Conservation (phyloP, 2,797 vertebrate genomes). For the Callimico goeldii region DNA sequence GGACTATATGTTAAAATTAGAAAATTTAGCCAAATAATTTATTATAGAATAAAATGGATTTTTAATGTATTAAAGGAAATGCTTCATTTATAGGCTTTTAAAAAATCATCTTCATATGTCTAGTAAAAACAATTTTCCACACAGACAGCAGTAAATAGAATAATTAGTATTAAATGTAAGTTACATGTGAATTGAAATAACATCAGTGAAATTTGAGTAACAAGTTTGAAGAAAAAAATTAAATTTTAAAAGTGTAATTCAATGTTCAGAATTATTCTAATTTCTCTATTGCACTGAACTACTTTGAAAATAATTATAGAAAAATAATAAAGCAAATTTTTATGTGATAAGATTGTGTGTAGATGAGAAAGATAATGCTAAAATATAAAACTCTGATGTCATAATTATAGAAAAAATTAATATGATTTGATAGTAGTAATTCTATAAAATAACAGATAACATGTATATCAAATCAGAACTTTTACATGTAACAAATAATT, state of each 20-base stretch:
- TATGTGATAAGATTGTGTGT: slow-evolving; percentile 11
- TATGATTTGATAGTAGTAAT: background rate
- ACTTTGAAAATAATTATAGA: background rate
- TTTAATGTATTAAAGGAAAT: background rate
- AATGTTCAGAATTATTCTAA: background rate
- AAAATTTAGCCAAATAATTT: background rate
- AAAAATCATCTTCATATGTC: background rate
- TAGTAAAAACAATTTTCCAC: background rate
- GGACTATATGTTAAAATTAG: background rate
- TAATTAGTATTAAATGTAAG: background rate
- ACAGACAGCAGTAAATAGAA: background rate
- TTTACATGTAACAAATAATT: background rate
- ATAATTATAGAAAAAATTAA: background rate
- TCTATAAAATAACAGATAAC: background rate
- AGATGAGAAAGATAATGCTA: background rate
- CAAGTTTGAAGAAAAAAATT: background rate
- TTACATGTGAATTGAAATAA: background rate
- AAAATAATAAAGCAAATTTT: slow-evolving; percentile 43
- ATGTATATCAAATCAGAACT: background rate
- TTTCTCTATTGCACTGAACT: slow-evolving; percentile 6
- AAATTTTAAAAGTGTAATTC: background rate
- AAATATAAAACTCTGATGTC: background rate
- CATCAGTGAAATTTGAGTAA: slow-evolving; percentile 40
- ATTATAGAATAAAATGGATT: background rate
- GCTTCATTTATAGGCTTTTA: background rate